Evolutionary conservation across 2,888 invertebrate species (phyloP), one percentile per base, ranked within the genome.

Genomic region (Nematopogon swammerdamellus): DNA sequence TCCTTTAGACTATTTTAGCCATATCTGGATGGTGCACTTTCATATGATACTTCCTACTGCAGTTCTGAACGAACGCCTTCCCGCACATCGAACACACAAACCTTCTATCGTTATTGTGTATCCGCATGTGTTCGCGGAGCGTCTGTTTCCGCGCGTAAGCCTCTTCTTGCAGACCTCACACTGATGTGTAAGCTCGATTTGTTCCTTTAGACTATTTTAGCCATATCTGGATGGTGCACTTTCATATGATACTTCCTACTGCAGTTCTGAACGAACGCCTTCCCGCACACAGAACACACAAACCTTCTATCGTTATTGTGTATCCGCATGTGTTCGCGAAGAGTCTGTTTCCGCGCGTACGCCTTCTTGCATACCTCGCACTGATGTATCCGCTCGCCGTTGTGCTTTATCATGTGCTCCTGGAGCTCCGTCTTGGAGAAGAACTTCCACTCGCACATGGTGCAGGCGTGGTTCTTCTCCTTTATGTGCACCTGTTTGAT

Each of bases 171-270:
- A 4, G 5, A 25, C 25, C 5, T 25, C 8, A 8, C 25, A 25
- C 25, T 8, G 8, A 25, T 6, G 25, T 25, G n/a, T 25, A 4
- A 25, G 25, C 8, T 8, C 8, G 25, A 25, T 25, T 25, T 8
- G 25, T 25, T 25, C n/a, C n/a, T 25, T 25, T 25, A 25, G 25
- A 8, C n/a, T n/a, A n/a, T n/a, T 25, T 8, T 25, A 25, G 25
- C 36, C 36, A 14, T 14, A 14, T 36, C 36, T 8, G 72, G 68
- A 59, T 76, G 77, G 51, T 75, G 72, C 1, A 70, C 68, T 57
- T 67, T 75, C 0, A 60, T 57, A 49, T 79, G 77, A 46, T 72
- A 70, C 51, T 73, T 76, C 25, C 77, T 59, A 53, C 73, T 72
- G 53, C 72, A 72, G 16, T 72, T 73, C 49, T 79, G 77, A 0